Evolutionary conservation across 2,797 vertebrate species (phyloP), one percentile per base, ranked within the genome.

Genomic region (Percopsis omiscomaycus): DNA sequence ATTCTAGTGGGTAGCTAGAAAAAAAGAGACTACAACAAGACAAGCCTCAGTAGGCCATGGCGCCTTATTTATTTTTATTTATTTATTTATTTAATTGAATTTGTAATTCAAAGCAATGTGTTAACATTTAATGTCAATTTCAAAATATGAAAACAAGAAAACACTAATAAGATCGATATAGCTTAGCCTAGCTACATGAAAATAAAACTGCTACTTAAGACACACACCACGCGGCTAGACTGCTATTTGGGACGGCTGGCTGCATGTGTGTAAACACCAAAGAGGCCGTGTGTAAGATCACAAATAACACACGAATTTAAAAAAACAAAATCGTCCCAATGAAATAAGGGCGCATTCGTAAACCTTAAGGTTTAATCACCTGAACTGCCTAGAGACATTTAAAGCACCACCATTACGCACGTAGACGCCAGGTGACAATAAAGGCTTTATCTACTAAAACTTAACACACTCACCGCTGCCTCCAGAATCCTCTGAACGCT

Each of bases 401-500:
- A 2, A 29, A 1, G 13, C 47, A 62, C 1, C 10, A 14, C 22
- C 4, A n/a, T 58, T 48, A 61, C 62, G 62, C 73, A 46, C 57
- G 3, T 66, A 32, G 61, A 14, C 68, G 59, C 45, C 51, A 14
- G 63, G 57, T 50, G 71, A 82, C 78, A 85, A 79, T 72, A 48
- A 52, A 9, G 59, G 61, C 73, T 79, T 77, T 85, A 65, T 87
- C 49, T 62, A 10, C 60, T 2, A 48, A 37, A 69, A 44, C 56
- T 45, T 66, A 66, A 79, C 68, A 32, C 80, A 76, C 86, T 85
- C 76, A 90, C 88, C 86, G 80, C 64, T 66, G 37, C 59, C 66
- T 49, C 67, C 47, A 74, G 75, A 74, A 71, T 55, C 66, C 69
- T 71, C 72, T 67, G 63, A 29, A 52, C 74, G 13, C 58, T 51